Base-by-base conservation (phyloP, 1,140 invertebrate species). In the Uloborus diversus region DNA sequence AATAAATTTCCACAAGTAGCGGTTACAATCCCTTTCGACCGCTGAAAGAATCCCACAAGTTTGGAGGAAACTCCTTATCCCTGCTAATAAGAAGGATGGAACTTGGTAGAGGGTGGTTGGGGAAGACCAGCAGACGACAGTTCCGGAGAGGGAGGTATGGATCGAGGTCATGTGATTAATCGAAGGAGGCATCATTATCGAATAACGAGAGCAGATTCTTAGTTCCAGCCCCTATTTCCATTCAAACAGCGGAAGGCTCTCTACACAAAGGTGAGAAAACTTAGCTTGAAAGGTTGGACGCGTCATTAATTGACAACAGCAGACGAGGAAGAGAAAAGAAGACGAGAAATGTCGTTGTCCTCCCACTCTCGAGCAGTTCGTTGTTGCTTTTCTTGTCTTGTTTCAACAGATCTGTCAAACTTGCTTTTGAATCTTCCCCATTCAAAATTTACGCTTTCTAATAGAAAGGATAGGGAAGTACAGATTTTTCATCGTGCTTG, bases 131-230 rank as follows among this genome's bases (percentile, higher is more conserved):
- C 9, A 17, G 9, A 42, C 37, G 9, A 9, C 9, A 42, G 37
- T 42, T 42, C 37, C 27, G 57, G 28, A 59, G 27, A 59, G 11
- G 42, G 25, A 51, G 23, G 27, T 17, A 59, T 59, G 57, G 53
- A 71, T 71, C 56, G 5, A 14, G 51, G 53, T 71, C 51, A 71
- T 25, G 51, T 71, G 69, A 71, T 71, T 71, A 59, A 71, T 71
- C 53, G 69, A 42, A 42, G 23, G 35, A 59, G 53, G 56, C 56
- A 59, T 71, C 69, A 59, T 71, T 71, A 71, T 71, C 69, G 69
- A 71, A 25, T 61, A 71, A 59, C 53, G 69, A 59, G 53, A 17
- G 17, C 30, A 25, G 11, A 65, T 65, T 35, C 69, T 5, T 56
- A 42, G 9, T 13, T 42, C 1, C 9, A 59, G 25, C 69, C 47